A percentile compares a stretch with the other conserved stretches of the same genome.
Conservation (phyloP, 2,113 vertebrate species). For the Microtus richardsoni region DNA sequence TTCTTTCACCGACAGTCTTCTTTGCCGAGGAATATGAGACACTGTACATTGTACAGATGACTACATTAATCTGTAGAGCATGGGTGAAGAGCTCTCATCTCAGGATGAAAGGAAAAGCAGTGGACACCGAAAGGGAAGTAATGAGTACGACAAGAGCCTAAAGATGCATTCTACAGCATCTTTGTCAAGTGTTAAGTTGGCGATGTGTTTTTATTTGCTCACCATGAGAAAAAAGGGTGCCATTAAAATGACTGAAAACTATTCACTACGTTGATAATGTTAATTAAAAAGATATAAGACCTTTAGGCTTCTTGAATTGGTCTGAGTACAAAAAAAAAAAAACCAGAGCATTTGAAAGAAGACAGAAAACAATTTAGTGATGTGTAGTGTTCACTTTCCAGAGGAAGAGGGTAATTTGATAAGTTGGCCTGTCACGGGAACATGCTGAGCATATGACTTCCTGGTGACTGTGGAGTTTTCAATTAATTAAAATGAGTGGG, state of each 20-base stretch:
- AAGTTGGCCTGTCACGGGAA: neutral
- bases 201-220: conserved; percentile 16
- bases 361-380: conserved; percentile 46
- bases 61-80: neutral
- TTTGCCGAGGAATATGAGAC: neutral
- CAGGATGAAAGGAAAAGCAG: neutral
- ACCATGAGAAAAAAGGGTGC: conserved; percentile 34
- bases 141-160: neutral
- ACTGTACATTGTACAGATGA: neutral
- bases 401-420: conserved; percentile 4
- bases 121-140: neutral
- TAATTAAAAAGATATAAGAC: neutral
- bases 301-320: neutral
- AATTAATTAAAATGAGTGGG: conserved; percentile 55
- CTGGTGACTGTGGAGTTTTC: conserved; percentile 13
- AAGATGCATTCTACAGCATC: neutral
- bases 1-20: neutral
- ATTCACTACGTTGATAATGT: neutral
- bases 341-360: neutral
- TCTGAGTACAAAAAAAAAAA: neutral
- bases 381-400: conserved; percentile 10
- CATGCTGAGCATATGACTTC: neutral
- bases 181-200: neutral
- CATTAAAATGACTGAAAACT: neutral
- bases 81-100: neutral